These are phyloP conservation scores for Nudaria mundana DNA, from an alignment of 2,888 invertebrate genomes.

Conservation along the genomic window DNA sequence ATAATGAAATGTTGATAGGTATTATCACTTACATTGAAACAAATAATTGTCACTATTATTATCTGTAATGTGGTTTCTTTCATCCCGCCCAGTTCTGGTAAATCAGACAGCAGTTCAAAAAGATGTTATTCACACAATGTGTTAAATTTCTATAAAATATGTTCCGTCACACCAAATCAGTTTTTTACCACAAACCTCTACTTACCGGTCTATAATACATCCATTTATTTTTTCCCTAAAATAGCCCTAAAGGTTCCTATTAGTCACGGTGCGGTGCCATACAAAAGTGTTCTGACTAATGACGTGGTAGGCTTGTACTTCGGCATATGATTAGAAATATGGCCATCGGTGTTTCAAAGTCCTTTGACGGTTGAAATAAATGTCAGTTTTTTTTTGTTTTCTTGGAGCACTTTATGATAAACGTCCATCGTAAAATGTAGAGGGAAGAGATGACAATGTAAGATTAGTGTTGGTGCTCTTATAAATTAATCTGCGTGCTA, in stretches of 20 bases:
- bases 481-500: too few species aligned
- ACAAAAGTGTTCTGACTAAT: constrained; percentile 45
- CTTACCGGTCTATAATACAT: constrained; percentile 41
- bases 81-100: constrained; percentile 10
- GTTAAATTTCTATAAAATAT: constrained; percentile 47
- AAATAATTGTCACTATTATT: too few species aligned
- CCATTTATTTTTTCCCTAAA: constrained; percentile 62
- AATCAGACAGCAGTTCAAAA: constrained; percentile 6
- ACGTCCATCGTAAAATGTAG: constrained; percentile 10
- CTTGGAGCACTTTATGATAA: constrained; percentile 14
- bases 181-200: constrained; percentile 50
- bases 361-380: constrained; percentile 12
- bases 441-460: too few species aligned
- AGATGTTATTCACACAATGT: constrained; percentile 39
- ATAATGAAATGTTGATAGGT: too few species aligned
- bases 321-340: constrained; percentile 34
- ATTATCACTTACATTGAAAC: too few species aligned
- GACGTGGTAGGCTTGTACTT: constrained; percentile 39
- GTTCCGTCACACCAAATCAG: constrained; percentile 41
- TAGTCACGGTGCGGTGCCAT: constrained; percentile 64
- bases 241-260: constrained; percentile 65
- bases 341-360: constrained; percentile 22
- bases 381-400: constrained; percentile 12
- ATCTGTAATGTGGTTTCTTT: constrained; percentile 24
- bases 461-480: too few species aligned